A percentile compares a stretch with the other conserved stretches of the same genome.
phyloP scores from a whole-genome alignment of 2,797 vertebrate genomes.

The Halcyon leucocephala region DNA sequence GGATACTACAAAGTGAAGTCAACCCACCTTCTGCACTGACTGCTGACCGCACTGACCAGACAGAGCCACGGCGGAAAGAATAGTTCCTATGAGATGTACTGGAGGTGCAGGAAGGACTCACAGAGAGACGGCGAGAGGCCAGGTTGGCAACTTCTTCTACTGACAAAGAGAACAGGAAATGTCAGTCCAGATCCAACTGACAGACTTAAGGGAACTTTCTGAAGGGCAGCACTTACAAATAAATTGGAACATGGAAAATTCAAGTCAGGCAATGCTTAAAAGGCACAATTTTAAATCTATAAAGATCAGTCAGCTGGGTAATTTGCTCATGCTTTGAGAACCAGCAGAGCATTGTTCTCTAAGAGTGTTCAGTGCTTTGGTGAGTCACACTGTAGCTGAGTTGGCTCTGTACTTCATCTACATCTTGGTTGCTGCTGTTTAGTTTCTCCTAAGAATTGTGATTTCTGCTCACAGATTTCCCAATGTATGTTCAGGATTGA shows the following conservation, averaged over 20 bases:
- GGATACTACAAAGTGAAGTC: not conserved
- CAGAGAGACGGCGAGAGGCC: conserved; percentile 94
- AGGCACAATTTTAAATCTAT: not conserved
- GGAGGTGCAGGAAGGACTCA: conserved; percentile 97
- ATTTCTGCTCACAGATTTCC: not conserved
- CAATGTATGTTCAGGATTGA: not conserved
- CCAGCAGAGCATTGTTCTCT: not conserved
- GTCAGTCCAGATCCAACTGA: conserved; percentile 55
- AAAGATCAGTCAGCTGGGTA: not conserved
- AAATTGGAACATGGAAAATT: not conserved
- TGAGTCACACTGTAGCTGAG: not conserved
- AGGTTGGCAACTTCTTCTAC: conserved; percentile 99
- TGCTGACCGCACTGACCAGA: conserved; percentile 95
- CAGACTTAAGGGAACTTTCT: not conserved
- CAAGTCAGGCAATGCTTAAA: not conserved
- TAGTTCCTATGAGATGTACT: conserved; percentile 98
- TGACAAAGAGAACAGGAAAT: conserved; percentile 79
- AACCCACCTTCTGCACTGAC: conserved; percentile 93
- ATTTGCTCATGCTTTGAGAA: not conserved
- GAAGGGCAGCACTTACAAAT: not conserved
- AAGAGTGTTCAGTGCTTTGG: not conserved
- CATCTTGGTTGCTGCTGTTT: not conserved
- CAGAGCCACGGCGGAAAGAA: conserved; percentile 94
- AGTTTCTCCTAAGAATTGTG: not conserved
- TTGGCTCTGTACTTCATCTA: not conserved